Conservation (phyloP, 2,888 invertebrate species). For the Lithodes maja region DNA sequence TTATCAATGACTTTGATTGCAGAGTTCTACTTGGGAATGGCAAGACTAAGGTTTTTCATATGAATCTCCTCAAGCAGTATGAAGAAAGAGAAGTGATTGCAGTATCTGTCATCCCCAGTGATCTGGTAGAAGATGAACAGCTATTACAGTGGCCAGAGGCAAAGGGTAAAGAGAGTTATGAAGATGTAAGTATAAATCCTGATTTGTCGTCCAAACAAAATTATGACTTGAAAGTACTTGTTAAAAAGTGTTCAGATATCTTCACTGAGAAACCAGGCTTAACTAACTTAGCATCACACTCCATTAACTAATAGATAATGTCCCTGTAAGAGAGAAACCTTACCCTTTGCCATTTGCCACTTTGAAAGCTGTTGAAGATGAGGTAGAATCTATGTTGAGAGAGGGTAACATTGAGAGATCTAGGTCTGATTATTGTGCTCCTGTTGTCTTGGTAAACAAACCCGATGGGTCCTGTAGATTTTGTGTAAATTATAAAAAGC, state of each 20-base stretch:
- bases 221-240: neutral
- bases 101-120: too few relatives aligned
- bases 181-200: neutral
- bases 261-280: neutral
- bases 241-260: neutral
- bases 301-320: neutral
- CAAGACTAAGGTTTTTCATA: too few relatives aligned
- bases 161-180: neutral
- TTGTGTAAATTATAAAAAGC: slow-evolving; percentile 2
- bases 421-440: neutral
- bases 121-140: neutral
- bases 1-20: too few relatives aligned
- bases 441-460: neutral
- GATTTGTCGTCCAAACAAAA: neutral
- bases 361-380: neutral
- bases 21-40: too few relatives aligned
- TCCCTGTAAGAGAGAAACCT: neutral
- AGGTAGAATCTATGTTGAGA: neutral
- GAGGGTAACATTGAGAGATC: neutral
- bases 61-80: too few relatives aligned
- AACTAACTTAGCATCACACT: neutral
- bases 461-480: neutral
- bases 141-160: neutral
- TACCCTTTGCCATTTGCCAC: neutral
- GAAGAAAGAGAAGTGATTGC: too few relatives aligned